Conservation (phyloP, 2,888 invertebrate species). For the Aelia acuminata region DNA sequence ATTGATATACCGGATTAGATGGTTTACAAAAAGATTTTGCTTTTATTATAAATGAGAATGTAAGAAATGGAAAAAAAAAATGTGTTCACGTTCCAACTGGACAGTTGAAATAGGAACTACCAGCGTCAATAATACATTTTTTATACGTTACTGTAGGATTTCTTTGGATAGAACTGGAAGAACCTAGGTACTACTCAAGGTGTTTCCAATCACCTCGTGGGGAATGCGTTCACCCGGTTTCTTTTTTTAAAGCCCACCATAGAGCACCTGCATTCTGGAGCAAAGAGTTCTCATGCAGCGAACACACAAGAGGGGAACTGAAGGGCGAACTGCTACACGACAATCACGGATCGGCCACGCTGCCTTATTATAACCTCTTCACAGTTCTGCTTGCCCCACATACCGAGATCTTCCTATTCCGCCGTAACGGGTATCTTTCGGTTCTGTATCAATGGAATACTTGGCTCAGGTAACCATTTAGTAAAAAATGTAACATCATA, state of each 20-base stretch:
- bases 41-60: too few relatives aligned
- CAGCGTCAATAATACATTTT: too few relatives aligned
- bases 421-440: background rate
- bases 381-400: background rate
- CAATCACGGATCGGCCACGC: constrained; percentile 18
- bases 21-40: too few relatives aligned
- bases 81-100: too few relatives aligned
- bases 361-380: background rate
- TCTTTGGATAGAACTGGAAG: background rate
- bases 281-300: background rate
- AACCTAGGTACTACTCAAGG: background rate
- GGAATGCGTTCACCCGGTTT: background rate
- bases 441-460: too few relatives aligned
- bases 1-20: too few relatives aligned
- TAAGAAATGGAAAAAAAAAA: too few relatives aligned
- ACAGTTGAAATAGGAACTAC: too few relatives aligned
- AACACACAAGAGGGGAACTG: background rate
- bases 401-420: background rate
- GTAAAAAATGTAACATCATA: too few relatives aligned
- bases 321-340: background rate
- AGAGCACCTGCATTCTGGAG: background rate
- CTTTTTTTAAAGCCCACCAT: background rate
- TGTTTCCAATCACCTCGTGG: background rate
- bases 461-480: too few relatives aligned
- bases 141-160: too few relatives aligned